Evolutionary conservation across 2,888 invertebrate species (phyloP).

Genomic region (Phasia obesa): DNA sequence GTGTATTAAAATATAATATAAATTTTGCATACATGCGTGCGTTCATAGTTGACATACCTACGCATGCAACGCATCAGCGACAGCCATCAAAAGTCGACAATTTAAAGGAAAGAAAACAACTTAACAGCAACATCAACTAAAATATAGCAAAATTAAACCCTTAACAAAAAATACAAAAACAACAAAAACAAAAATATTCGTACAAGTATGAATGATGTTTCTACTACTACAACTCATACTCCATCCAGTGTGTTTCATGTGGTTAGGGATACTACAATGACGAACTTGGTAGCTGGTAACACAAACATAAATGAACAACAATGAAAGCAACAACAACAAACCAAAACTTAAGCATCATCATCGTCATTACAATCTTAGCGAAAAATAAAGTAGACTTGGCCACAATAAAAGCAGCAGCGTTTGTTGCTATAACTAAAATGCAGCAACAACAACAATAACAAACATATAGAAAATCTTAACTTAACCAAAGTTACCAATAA

Average conservation of each 20-base stretch:
- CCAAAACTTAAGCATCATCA: slow-evolving; percentile 45
- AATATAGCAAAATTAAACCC: slow-evolving; percentile 55
- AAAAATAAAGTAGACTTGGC: slow-evolving; percentile 42
- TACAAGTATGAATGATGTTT: slow-evolving; percentile 67
- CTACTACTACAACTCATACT: slow-evolving; percentile 54
- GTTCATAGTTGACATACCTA: slow-evolving; percentile 80
- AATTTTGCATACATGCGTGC: slow-evolving; percentile 78
- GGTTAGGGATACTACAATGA: slow-evolving; percentile 26
- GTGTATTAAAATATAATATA: slow-evolving; percentile 47
- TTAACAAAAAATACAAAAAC: slow-evolving; percentile 45
- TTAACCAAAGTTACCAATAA: slow-evolving; percentile 76
- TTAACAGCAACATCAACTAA: slow-evolving; percentile 31
- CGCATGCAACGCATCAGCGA: slow-evolving; percentile 76
- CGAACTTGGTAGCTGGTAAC: slow-evolving; percentile 46
- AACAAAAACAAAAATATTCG: slow-evolving; percentile 34
- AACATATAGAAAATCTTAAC: slow-evolving; percentile 60
- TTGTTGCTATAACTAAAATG: neutral
- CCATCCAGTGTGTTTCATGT: neutral
- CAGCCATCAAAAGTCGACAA: slow-evolving; percentile 71
- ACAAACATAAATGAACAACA: slow-evolving; percentile 32
- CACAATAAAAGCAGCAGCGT: slow-evolving; percentile 52
- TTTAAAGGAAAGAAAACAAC: slow-evolving; percentile 55
- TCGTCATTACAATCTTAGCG: slow-evolving; percentile 15
- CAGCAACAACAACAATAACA: slow-evolving; percentile 47
- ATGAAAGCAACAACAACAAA: slow-evolving; percentile 41